Conservation (phyloP, 2,113 vertebrate species). For the human (Homo sapiens) region GRCh38 chr7:51629001-51629500, state of each 20-base stretch:
- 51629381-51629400: too few species aligned
- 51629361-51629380: too few species aligned
- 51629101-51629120: neutral
- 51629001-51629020: neutral
- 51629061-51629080: neutral
- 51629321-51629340: neutral
- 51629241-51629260: neutral
- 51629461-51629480: neutral
- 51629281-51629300: neutral
- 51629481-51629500: neutral
- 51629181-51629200: neutral
- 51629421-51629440: neutral
- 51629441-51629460: fast-evolving
- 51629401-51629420: neutral
- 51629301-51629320: neutral
- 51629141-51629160: neutral
- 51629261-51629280: neutral
- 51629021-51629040: neutral
- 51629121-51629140: neutral
- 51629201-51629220: neutral
- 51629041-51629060: neutral
- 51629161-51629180: neutral
- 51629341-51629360: neutral
- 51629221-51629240: neutral
- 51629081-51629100: too few species aligned